A percentile compares a stretch with the other conserved stretches of the same genome.
These are phyloP conservation scores for Meiosimyza platycephala DNA, from an alignment of 2,888 invertebrate genomes.

Conservation along the genomic window DNA sequence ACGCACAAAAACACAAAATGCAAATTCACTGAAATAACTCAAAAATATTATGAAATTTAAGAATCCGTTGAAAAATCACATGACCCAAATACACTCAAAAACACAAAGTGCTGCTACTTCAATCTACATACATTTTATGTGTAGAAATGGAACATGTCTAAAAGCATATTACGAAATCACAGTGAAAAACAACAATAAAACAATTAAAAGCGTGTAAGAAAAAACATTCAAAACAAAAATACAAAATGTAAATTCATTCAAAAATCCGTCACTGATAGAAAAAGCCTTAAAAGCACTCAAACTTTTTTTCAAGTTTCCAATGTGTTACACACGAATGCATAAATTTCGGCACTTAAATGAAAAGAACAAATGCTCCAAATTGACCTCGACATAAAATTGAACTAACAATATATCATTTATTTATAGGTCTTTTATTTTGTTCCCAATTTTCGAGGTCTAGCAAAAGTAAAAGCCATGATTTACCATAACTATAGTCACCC, in stretches of 20 bases:
- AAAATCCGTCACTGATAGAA: background rate
- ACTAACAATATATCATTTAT: slow-evolving; percentile 13
- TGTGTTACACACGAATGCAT: slow-evolving; percentile 4
- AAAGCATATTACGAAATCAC: slow-evolving; percentile 21
- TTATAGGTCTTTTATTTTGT: background rate
- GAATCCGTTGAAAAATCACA: slow-evolving; percentile 1
- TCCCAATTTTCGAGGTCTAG: too few species aligned
- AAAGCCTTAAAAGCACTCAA: background rate
- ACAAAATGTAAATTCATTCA: background rate
- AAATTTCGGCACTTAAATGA: slow-evolving; percentile 18
- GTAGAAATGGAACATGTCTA: slow-evolving; percentile 2
- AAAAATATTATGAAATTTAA: too few species aligned
- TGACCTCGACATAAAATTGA: slow-evolving; percentile 4
- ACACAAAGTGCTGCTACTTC: background rate
- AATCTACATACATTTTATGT: background rate
- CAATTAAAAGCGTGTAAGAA: background rate
- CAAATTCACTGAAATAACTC: too few species aligned
- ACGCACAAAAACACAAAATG: too few species aligned
- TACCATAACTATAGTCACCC: too few species aligned
- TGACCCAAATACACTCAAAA: background rate
- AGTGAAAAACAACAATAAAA: background rate
- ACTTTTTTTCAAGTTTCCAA: background rate
- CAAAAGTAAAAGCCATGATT: too few species aligned
- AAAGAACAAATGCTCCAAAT: slow-evolving; percentile 1
- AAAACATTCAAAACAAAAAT: background rate